Percentiles rank a stretch among this genome's conserved stretches.
phyloP scores from a whole-genome alignment of 2,113 vertebrate genomes.

The Podocnemis expansa region DNA sequence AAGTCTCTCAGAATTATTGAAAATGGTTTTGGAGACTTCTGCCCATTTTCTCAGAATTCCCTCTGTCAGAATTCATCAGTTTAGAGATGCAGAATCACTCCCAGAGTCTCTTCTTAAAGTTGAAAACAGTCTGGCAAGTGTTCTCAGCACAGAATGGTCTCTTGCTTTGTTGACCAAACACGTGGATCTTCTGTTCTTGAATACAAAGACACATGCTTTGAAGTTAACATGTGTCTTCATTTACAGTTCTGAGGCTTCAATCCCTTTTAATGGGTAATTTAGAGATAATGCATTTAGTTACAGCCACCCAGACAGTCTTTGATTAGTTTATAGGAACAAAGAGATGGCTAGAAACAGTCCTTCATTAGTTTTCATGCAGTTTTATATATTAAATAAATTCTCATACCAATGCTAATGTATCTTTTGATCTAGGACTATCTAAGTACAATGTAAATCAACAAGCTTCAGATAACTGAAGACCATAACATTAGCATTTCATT shows the following conservation, averaged over 20 bases:
- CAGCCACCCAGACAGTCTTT: background rate
- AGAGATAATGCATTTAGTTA: background rate
- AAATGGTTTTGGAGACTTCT: background rate
- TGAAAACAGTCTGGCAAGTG: too few species aligned
- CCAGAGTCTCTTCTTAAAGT: too few species aligned
- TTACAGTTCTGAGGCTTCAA: background rate
- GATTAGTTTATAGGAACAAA: background rate
- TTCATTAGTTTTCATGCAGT: background rate
- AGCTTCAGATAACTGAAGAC: background rate
- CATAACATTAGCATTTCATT: background rate
- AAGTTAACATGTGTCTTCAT: background rate
- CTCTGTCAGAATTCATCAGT: background rate
- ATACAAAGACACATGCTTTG: background rate
- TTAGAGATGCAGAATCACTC: background rate
- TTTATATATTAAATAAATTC: background rate
- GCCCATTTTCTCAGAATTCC: background rate
- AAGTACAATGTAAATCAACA: background rate
- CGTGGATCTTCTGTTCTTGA: background rate
- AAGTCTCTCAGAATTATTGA: background rate
- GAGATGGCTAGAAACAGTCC: background rate
- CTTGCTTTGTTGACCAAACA: background rate
- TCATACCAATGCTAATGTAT: background rate
- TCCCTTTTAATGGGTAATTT: background rate
- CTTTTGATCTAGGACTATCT: background rate
- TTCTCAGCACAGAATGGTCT: background rate